A percentile compares a stretch with the other conserved stretches of the same genome.
Evolutionary conservation across 2,113 vertebrate genomes (phyloP).

Genomic region (Trematomus loennbergii): DNA sequence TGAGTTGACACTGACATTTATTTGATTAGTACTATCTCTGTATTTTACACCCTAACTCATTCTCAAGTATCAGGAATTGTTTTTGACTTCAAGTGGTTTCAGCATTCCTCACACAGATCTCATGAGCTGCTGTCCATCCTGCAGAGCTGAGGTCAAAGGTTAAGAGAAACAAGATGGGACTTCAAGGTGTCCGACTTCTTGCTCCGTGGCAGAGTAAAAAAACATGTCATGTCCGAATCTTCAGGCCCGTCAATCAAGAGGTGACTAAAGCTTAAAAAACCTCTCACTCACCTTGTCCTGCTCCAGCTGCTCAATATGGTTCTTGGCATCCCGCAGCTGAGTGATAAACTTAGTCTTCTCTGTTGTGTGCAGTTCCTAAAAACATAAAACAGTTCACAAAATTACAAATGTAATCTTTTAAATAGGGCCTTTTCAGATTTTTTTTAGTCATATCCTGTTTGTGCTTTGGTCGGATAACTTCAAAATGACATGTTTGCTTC

Average conservation of each 20-base stretch:
- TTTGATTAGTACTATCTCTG: background rate
- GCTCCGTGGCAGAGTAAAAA: constrained; percentile 43
- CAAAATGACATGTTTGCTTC: constrained; percentile 53
- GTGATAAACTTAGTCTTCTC: constrained; percentile 98
- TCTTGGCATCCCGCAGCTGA: constrained; percentile 95
- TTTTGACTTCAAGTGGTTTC: constrained; percentile 38
- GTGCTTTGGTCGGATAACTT: constrained; percentile 14
- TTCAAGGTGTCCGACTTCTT: constrained; percentile 32
- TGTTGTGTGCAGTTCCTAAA: constrained; percentile 93
- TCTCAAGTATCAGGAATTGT: constrained; percentile 20
- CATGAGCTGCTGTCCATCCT: constrained; percentile 44
- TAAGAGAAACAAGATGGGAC: constrained; percentile 60
- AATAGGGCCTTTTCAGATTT: background rate
- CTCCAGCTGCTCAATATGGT: constrained; percentile 96
- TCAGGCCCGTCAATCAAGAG: constrained; percentile 31
- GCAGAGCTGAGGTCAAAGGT: constrained; percentile 67
- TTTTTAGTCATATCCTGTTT: background rate
- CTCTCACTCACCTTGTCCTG: constrained; percentile 93
- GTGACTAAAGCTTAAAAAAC: constrained; percentile 7
- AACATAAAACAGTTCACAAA: constrained; percentile 41
- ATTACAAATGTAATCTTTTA: constrained; percentile 9
- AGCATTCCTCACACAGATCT: constrained; percentile 55
- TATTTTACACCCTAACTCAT: constrained; percentile 15
- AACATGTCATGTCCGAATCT: constrained; percentile 24
- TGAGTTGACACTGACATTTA: background rate